These are phyloP conservation scores for Chiloscyllium plagiosum DNA, from an alignment of 2,113 vertebrate species.

Conservation along the genomic window DNA sequence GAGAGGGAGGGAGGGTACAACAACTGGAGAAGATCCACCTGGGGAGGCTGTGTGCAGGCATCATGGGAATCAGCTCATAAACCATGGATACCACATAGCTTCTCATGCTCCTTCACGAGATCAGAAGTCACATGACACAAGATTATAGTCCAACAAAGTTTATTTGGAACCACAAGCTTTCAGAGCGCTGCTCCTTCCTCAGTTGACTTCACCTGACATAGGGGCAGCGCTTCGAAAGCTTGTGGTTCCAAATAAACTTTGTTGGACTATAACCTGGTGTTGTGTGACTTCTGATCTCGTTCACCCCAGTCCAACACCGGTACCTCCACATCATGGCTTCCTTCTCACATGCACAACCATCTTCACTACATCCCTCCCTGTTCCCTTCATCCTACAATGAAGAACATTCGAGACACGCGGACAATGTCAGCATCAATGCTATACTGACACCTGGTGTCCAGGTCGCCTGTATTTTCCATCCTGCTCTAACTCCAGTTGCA, in stretches of 20 bases:
- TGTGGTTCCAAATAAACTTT: too few relatives aligned
- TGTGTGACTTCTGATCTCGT: too few relatives aligned
- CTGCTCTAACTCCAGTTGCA: background rate
- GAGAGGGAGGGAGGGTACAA: background rate
- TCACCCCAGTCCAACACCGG: too few relatives aligned
- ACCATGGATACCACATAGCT: background rate
- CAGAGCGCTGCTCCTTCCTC: too few relatives aligned
- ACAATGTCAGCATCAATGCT: background rate
- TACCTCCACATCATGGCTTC: too few relatives aligned
- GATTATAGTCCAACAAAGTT: too few relatives aligned
- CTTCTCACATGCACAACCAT: background rate
- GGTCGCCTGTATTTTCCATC: background rate
- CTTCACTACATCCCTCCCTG: background rate
- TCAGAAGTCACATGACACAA: too few relatives aligned
- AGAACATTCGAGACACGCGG: background rate
- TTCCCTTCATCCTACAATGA: background rate
- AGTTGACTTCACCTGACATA: too few relatives aligned
- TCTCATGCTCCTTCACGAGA: background rate
- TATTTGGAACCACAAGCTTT: too few relatives aligned
- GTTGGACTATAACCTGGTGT: too few relatives aligned
- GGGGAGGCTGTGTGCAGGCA: background rate
- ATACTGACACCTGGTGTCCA: background rate
- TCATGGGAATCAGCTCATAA: background rate
- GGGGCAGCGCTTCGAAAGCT: too few relatives aligned
- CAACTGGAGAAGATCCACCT: background rate